A percentile compares a stretch with the other conserved stretches of the same genome.
phyloP scores from a whole-genome alignment of 2,888 invertebrate genomes.

The Schizotus pectinicornis region DNA sequence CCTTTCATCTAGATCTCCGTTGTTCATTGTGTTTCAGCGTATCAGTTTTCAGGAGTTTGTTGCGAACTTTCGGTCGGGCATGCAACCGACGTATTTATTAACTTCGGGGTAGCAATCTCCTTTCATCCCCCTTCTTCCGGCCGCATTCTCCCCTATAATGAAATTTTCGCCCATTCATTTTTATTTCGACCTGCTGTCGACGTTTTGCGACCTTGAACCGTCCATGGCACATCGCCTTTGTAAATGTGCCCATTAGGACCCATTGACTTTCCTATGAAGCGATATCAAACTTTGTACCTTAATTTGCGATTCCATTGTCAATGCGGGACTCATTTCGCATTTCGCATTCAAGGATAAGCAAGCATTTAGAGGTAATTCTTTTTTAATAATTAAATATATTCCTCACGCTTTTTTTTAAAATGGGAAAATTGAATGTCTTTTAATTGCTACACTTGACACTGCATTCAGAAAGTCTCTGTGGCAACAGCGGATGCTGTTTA shows the following conservation, averaged over 20 bases:
- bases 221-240: neutral
- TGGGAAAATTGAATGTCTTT: no score
- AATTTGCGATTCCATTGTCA: neutral
- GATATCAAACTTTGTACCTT: neutral
- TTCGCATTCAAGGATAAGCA: no score
- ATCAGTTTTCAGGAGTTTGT: constrained; percentile 21
- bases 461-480: no score
- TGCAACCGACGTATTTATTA: constrained; percentile 26
- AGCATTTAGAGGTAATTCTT: no score
- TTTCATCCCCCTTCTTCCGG: neutral
- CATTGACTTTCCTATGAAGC: neutral
- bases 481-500: no score
- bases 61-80: constrained; percentile 19
- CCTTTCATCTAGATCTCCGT: constrained; percentile 9
- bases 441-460: no score
- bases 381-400: no score
- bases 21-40: constrained; percentile 19
- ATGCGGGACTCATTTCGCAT: no score
- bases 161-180: neutral
- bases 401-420: no score
- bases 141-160: constrained; percentile 8
- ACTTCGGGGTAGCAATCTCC: constrained; percentile 17
- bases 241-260: neutral
- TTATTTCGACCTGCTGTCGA: neutral
- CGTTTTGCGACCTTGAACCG: neutral